Evolutionary conservation across 2,888 invertebrate species (phyloP).

Genomic region (Desoria tigrina): DNA sequence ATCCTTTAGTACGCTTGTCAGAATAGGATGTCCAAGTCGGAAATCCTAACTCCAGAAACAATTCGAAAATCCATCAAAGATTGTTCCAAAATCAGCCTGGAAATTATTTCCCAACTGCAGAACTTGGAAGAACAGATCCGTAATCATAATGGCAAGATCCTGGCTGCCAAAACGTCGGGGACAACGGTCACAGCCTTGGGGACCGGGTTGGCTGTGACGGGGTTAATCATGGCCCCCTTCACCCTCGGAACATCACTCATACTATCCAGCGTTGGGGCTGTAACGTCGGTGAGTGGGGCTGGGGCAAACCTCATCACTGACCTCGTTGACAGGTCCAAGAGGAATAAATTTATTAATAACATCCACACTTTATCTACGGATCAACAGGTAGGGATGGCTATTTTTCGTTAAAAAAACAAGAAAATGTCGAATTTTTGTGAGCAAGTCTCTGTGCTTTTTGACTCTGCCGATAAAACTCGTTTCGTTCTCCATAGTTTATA

Average conservation of each 20-base stretch:
- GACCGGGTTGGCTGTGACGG: slow-evolving; percentile 7
- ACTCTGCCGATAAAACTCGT: too few species aligned
- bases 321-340: slow-evolving; percentile 5
- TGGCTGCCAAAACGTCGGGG: slow-evolving; percentile 7
- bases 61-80: too few species aligned
- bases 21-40: too few species aligned
- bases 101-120: neutral
- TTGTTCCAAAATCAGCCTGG: neutral
- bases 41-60: too few species aligned
- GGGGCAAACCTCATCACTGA: slow-evolving; percentile 14
- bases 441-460: too few species aligned
- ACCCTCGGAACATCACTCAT: slow-evolving; percentile 12
- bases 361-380: neutral
- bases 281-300: slow-evolving; percentile 7
- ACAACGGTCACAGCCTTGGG: slow-evolving; percentile 4
- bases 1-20: too few species aligned
- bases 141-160: slow-evolving; percentile 1
- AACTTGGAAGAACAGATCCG: neutral
- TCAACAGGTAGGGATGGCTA: neutral
- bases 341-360: neutral
- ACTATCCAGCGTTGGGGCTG: slow-evolving; percentile 14
- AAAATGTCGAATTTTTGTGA: too few species aligned
- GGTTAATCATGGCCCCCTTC: slow-evolving; percentile 8
- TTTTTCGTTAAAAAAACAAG: too few species aligned
- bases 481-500: too few species aligned